A percentile compares a stretch with the other conserved stretches of the same genome.
Conservation (phyloP, 2,888 invertebrate genomes). For the Drosophila acutilabella region DNA sequence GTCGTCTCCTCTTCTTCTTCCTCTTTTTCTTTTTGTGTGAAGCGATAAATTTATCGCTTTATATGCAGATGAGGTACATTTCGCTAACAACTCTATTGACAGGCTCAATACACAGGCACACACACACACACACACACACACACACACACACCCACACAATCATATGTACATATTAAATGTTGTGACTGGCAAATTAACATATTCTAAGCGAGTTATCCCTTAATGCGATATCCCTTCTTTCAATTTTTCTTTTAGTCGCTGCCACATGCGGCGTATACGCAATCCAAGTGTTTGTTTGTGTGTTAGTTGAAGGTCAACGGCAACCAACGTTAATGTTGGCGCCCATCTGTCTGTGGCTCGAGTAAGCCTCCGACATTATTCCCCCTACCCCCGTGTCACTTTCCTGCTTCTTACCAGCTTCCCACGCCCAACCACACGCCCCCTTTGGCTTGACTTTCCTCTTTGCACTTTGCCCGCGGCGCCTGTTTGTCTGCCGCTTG, state of each 20-base stretch:
- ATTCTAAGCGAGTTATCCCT: constrained; percentile 69
- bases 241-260: constrained; percentile 37
- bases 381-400: too few species aligned
- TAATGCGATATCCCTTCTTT: constrained; percentile 57
- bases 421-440: neutral
- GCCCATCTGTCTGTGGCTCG: constrained; percentile 52
- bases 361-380: constrained; percentile 6
- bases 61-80: constrained; percentile 45
- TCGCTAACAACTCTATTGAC: constrained; percentile 39
- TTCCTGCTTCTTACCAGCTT: neutral
- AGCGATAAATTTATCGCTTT: constrained; percentile 36
- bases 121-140: constrained; percentile 2
- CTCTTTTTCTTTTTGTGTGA: neutral
- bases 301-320: constrained; percentile 50
- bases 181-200: constrained; percentile 68
- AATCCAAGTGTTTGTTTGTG: constrained; percentile 14
- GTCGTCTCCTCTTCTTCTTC: constrained; percentile 2
- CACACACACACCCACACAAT: constrained; percentile 3
- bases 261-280: constrained; percentile 53
- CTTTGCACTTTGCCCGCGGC: constrained; percentile 32
- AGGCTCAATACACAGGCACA: constrained; percentile 4
- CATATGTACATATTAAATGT: constrained; percentile 37
- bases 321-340: constrained; percentile 33
- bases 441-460: neutral
- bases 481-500: constrained; percentile 54